Base-by-base conservation (phyloP, 2,797 vertebrate species). In the Myripristis jacobus region DNA sequence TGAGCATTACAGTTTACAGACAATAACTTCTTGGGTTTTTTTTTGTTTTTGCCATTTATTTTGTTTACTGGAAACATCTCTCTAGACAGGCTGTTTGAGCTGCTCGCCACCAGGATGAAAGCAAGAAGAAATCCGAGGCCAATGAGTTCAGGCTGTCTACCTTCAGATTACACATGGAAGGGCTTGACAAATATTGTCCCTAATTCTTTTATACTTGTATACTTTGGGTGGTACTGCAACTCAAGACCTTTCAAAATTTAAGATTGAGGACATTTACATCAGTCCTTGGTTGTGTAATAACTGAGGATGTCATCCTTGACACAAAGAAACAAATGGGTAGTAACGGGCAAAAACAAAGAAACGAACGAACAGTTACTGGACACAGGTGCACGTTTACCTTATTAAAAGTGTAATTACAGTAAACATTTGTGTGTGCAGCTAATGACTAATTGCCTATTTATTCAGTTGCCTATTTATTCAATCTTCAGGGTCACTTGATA, bases 221-320 rank as follows among this genome's bases (percentile, higher is more conserved):
- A 71, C 69, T 83, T 79, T 86, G 81, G 71, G 62, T 84, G 82
- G 60, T 64, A 68, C 76, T 82, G 69, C 31, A 77, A 63, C 55
- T 71, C 52, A 7, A 54, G 51, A 48, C 75, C 76, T 79, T 85
- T 87, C 82, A 80, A 38, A 56, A 60, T 63, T n/a, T 21, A 69
- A 84, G 83, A 84, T 73, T 79, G 75, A 86, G 67, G 56, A 75
- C 59, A 46, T 79, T 82, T 76, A 38, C 53, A 75, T 81, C 21
- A 34, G 50, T 24, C 36, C 34, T 31, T 19, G 4, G 56, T 52
- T 75, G 56, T 56, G 58, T 57, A 67, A 47, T 21, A 55, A 69
- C 1, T 8, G 52, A 83, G 61, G 73, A 63, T 79, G 70, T 81
- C 63, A 61, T 69, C 71, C 60, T 48, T 21, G 61, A 77, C 76